Base-by-base conservation (phyloP, 2,113 vertebrate genomes). In the Noctilio leporinus region DNA sequence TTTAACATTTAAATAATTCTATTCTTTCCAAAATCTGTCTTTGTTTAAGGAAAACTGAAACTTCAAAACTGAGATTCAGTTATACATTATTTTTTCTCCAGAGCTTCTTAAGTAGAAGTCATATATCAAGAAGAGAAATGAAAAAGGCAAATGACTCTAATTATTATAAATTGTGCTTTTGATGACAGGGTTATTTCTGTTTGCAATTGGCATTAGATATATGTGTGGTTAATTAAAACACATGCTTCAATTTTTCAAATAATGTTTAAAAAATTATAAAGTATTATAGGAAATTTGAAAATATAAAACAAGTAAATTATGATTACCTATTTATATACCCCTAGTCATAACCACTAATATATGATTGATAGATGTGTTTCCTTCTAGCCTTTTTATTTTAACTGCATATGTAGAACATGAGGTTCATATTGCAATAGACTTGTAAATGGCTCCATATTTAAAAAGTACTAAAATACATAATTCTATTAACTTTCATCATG, bases 401-500 rank as follows among this genome's bases (percentile, higher is more conserved):
- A 78, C 35, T 78, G 43, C 15, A 0, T 24, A 17, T 67, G 11
- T 19, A 62, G 38, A 62, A 59, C 20, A 49, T 14, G 82, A 30
- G 14, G 14, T 86, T 95, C 24, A 12, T 80, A 22, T 40, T 55
- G n/a, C 7, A 88, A 10, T n/a, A 81, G 35, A 64, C 19, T 2
- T 86, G 10, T 84, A 49, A 76, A 45, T 28, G 57, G 8, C 55
- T 40, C 75, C 49, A 26, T 94, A 47, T 95, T 93, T 80, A 30
- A 92, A 55, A 89, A 77, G 53, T 62, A 62, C 51, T 73, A 33
- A 57, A 89, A 57, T 55, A 28, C 19, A 45, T 5, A 8, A 75
- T 76, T 95, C 28, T 87, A 19, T 94, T 92, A 64, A 89, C 89
- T 92, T 93, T 28, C 55, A 83, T 43, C 40, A 24, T 67, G 65